phyloP scores from a whole-genome alignment of 2,113 vertebrate species.

The Megalops atlanticus region DNA sequence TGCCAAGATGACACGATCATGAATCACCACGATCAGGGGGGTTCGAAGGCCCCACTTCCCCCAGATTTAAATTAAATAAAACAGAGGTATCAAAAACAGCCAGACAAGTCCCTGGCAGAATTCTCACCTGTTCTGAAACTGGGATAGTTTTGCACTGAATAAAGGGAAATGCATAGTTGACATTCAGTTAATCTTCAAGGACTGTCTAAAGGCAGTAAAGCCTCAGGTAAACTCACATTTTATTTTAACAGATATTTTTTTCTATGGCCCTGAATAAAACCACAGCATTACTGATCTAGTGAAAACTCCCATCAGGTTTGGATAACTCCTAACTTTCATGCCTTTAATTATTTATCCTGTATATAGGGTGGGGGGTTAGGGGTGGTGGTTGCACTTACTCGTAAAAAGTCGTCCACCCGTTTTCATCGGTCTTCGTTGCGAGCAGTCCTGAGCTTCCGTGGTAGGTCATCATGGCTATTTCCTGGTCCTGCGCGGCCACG shows the following conservation, averaged over 20 bases:
- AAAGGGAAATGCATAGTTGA: neutral
- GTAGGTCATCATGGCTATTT: constrained; percentile 93
- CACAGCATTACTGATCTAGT: no score
- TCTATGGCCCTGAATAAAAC: no score
- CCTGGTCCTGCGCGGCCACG: constrained; percentile 88
- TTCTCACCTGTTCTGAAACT: neutral
- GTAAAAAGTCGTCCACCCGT: constrained; percentile 97
- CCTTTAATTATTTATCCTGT: no score
- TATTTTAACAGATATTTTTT: no score
- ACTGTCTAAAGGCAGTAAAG: neutral
- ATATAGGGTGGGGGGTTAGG: neutral
- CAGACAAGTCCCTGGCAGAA: neutral
- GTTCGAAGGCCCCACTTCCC: constrained; percentile 5
- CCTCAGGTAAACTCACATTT: no score
- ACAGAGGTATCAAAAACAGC: no score
- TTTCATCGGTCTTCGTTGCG: constrained; percentile 93
- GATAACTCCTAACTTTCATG: no score
- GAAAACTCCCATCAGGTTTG: no score
- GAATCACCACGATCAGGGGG: constrained; percentile 31
- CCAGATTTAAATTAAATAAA: constrained; percentile 6
- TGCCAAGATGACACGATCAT: constrained; percentile 21
- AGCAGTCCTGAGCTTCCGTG: constrained; percentile 92
- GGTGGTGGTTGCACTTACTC: constrained; percentile 93
- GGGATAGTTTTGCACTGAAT: neutral
- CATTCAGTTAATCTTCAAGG: neutral